Percentiles rank a stretch among this genome's conserved stretches.
Conservation (phyloP, 2,113 vertebrate species). For the Fulica atra region DNA sequence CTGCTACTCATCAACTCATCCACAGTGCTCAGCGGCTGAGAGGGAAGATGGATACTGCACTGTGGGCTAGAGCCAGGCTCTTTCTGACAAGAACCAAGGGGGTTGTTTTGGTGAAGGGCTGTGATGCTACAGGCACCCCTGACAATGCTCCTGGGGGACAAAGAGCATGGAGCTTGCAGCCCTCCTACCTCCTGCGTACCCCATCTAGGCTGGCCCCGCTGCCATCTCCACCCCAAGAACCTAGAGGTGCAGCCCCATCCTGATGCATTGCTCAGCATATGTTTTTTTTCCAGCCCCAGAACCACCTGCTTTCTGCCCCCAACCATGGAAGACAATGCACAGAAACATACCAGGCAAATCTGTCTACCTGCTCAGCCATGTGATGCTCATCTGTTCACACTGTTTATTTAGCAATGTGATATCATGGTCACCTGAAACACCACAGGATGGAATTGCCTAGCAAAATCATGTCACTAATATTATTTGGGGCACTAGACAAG, state of each 20-base stretch:
- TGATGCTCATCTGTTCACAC: not conserved
- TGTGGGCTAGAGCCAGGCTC: not conserved
- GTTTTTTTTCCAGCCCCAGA: not conserved
- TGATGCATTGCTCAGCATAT: not conserved
- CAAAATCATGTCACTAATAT: not conserved
- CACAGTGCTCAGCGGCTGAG: not conserved
- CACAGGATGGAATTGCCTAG: not conserved
- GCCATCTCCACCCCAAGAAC: not conserved
- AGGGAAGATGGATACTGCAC: not conserved
- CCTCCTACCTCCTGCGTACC: not conserved
- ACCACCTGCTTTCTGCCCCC: not conserved
- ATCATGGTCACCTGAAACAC: not conserved
- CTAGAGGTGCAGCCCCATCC: not conserved
- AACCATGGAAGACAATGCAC: not conserved
- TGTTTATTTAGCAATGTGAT: not conserved
- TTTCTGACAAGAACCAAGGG: not conserved
- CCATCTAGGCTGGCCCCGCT: not conserved
- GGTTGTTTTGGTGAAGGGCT: not conserved
- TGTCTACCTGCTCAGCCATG: not conserved
- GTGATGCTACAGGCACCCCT: not conserved
- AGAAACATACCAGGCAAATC: not conserved
- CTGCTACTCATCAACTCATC: not conserved
- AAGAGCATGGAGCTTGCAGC: not conserved
- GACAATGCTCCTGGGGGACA: accelerated
- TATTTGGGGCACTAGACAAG: not conserved